Evolutionary conservation across 2,888 invertebrate species (phyloP), one percentile per base, ranked within the genome.

Genomic region (Dione juno): DNA sequence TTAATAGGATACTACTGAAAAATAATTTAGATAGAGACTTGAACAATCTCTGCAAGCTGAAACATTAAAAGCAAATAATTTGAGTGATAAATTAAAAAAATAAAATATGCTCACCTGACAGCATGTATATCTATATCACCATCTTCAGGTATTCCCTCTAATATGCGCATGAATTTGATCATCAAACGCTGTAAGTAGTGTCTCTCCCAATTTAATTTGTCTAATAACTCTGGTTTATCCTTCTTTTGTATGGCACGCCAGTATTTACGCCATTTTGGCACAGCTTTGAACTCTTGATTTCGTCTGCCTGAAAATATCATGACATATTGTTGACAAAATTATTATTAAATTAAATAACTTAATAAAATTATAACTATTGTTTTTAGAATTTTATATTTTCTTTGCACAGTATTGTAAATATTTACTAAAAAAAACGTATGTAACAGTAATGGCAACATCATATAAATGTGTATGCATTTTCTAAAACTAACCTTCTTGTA

Each of bases 231-330:
- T 0, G 95, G 94, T 76, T 96, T 95, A 81, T 98, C 97, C 80
- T 96, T 97, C 83, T 98, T 98, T 80, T 97, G 96, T 66, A 98
- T 95, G 7, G 97, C 96, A 73, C 96, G 96, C 97, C 98, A 99
- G 83, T 97, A 97, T 86, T 98, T 98, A 71, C 95, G 95, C 97
- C 98, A 98, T 86, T 97, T 97, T 0, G 98, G 97, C 78, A 96
- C 96, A 53, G 95, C 94, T 84, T 95, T 96, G 78, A 99, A 96
- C 84, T 99, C 97, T 80, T 97, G 95, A 76, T 98, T 98, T 78
- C 98, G 93, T 63, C 98, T 94, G 50, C 96, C 95, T 96, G 88
- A 53, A 71, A 67, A 28, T 28, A 28, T 28, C 28, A 28, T 28
- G 28, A 28, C 28, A 28, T 28, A n/a, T n/a, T n/a, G n/a, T n/a